phyloP scores from a whole-genome alignment of 1,140 invertebrate species.

The Whitmania pigra region DNA sequence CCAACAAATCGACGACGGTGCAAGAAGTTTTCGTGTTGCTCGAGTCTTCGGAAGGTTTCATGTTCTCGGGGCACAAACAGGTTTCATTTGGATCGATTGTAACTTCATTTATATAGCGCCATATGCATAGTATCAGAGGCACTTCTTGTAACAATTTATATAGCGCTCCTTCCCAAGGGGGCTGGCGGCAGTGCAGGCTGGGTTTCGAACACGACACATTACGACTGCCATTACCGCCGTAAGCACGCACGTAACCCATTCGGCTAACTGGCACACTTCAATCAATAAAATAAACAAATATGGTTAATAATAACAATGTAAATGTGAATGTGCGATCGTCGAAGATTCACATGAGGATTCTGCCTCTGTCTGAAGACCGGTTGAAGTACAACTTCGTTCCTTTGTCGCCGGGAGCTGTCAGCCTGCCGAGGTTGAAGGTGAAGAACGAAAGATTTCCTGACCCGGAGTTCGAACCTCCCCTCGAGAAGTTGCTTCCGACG shows the following conservation, averaged over 20 bases:
- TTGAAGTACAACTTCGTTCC: constrained; percentile 62
- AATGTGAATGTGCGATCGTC: neutral
- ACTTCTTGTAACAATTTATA: too few species aligned
- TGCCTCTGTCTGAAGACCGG: constrained; percentile 51
- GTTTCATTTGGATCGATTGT: constrained; percentile 40
- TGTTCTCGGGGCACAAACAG: constrained; percentile 79
- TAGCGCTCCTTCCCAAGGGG: too few species aligned
- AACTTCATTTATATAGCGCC: too few species aligned
- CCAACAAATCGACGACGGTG: constrained; percentile 58
- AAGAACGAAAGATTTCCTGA: constrained; percentile 37
- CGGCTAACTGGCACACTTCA: too few species aligned
- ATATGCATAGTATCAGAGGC: too few species aligned
- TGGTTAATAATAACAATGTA: neutral
- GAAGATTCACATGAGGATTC: constrained; percentile 52
- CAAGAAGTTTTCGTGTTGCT: constrained; percentile 60
- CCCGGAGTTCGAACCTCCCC: constrained; percentile 43
- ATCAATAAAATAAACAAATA: neutral
- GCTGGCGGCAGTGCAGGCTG: too few species aligned
- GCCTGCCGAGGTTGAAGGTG: constrained; percentile 54
- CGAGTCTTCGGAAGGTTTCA: constrained; percentile 70
- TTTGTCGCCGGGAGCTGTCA: constrained; percentile 55
- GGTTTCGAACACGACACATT: too few species aligned
- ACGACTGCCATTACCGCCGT: too few species aligned
- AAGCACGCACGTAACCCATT: too few species aligned
- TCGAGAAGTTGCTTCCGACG: constrained; percentile 48